These are phyloP conservation scores for Podargus strigoides DNA, from an alignment of 2,797 vertebrate genomes.

Conservation along the genomic window DNA sequence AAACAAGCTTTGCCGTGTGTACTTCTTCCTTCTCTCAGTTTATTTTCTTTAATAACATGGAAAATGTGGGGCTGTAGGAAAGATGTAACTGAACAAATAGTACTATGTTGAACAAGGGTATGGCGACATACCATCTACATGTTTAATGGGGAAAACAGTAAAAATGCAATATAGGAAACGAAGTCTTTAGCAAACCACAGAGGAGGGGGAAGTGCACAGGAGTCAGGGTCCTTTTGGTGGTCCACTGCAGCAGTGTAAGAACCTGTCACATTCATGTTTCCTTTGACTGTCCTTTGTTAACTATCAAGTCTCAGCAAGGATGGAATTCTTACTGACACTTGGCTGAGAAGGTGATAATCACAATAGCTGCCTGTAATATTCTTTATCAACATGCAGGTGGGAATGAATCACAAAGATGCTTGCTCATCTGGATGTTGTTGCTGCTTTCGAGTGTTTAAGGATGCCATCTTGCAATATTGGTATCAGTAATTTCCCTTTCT, in stretches of 20 bases:
- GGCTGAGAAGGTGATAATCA: not conserved
- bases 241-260: not conserved
- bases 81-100: not conserved
- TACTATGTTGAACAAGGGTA: not conserved
- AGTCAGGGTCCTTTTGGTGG: not conserved
- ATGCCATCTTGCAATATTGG: conserved; percentile 16
- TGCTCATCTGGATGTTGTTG: conserved; percentile 36
- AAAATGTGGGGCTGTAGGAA: not conserved
- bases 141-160: not conserved
- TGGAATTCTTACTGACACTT: not conserved
- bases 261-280: not conserved
- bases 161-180: not conserved
- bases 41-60: not conserved
- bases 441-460: conserved; percentile 30
- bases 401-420: conserved; percentile 44
- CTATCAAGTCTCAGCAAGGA: not conserved
- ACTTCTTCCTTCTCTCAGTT: not conserved
- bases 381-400: conserved; percentile 23
- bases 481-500: conserved; percentile 50
- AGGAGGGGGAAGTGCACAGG: not conserved
- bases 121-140: not conserved
- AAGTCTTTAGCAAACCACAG: not conserved
- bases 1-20: not conserved
- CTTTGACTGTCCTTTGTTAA: not conserved
- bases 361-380: not conserved